These are phyloP conservation scores for Macrobrachium rosenbergii DNA, from an alignment of 1,140 invertebrate species.

Conservation along the genomic window DNA sequence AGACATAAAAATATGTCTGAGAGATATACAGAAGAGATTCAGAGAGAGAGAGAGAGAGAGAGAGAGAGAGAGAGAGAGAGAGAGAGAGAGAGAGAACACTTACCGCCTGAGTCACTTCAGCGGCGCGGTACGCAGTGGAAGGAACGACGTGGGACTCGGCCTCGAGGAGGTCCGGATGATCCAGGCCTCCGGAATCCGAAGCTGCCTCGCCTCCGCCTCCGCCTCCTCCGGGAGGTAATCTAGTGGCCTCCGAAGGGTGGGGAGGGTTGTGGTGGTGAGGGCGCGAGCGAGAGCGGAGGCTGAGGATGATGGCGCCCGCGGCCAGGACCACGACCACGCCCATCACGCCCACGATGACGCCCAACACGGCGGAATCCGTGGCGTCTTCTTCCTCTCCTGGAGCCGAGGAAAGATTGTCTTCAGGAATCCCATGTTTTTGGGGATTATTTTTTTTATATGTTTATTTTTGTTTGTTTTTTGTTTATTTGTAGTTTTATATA, in stretches of 20 bases:
- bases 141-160: conserved; percentile 23
- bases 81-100: background rate
- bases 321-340: conserved; percentile 41
- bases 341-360: conserved; percentile 46
- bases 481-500: too few species aligned
- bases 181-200: conserved; percentile 26
- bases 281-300: conserved; percentile 39
- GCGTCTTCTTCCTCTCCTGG: conserved; percentile 46
- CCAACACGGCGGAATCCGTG: conserved; percentile 26
- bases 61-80: too few species aligned
- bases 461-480: too few species aligned
- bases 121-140: conserved; percentile 14
- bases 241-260: conserved; percentile 32
- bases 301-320: conserved; percentile 46
- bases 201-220: background rate
- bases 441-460: background rate
- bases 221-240: background rate
- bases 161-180: conserved; percentile 50
- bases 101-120: conserved; percentile 57
- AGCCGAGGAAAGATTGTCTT: background rate
- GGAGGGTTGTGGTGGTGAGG: background rate
- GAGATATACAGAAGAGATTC: too few species aligned
- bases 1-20: background rate
- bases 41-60: too few species aligned
- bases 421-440: background rate